Percentiles rank a stretch among this genome's conserved stretches.
Evolutionary conservation across 2,113 vertebrate species (phyloP).

Genomic region (Puma concolor): DNA sequence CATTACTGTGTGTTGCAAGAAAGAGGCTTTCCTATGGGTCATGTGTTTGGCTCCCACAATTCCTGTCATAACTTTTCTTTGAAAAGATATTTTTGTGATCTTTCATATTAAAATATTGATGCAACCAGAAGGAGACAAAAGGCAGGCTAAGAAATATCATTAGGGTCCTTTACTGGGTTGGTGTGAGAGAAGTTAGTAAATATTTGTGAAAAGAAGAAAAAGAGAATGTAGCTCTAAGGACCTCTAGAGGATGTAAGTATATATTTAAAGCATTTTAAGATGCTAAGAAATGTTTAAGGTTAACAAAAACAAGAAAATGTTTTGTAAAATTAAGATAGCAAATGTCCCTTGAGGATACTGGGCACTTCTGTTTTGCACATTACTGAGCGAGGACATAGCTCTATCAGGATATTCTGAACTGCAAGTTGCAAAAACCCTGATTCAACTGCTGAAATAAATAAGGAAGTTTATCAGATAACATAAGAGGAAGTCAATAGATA

Average conservation of each 20-base stretch:
- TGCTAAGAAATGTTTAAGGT: background rate
- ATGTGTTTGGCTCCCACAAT: background rate
- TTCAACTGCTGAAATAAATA: background rate
- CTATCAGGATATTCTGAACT: background rate
- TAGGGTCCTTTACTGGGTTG: background rate
- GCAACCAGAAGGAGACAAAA: background rate
- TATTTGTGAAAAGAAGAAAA: background rate
- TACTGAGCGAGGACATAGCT: background rate
- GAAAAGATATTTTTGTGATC: conserved; percentile 1
- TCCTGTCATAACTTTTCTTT: background rate
- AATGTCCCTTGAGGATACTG: background rate
- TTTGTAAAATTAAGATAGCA: background rate
- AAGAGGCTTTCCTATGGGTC: background rate
- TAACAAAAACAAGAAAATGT: background rate
- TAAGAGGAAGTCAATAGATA: background rate
- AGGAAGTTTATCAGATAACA: background rate
- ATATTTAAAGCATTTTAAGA: background rate
- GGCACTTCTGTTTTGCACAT: background rate
- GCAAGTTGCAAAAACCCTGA: background rate
- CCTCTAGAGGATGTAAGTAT: background rate
- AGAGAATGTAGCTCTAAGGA: background rate
- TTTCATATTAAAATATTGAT: conserved; percentile 4
- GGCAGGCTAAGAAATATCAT: background rate
- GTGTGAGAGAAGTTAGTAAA: background rate
- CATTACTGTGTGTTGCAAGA: background rate